Conservation (phyloP, 2,113 vertebrate genomes). For the Menura novaehollandiae region DNA sequence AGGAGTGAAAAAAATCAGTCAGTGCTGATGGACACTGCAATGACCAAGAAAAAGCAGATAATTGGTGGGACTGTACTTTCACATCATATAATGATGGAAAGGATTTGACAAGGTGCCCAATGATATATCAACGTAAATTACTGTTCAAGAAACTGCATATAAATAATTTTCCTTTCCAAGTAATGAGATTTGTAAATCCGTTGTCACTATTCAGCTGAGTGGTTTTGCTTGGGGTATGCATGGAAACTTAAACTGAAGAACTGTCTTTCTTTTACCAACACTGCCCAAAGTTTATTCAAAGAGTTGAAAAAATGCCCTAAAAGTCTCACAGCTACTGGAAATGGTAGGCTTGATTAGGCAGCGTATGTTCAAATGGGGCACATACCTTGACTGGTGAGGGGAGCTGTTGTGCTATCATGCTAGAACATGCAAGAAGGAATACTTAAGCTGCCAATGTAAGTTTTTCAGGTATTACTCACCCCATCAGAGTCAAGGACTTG, state of each 20-base stretch:
- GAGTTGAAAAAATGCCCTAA: not conserved
- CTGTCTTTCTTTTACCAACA: not conserved
- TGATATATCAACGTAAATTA: not conserved
- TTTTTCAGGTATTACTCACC: not conserved
- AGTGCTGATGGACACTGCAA: not conserved
- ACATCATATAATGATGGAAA: not conserved
- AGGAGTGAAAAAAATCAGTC: not conserved
- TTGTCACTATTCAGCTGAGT: not conserved
- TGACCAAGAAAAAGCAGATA: not conserved
- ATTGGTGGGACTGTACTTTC: not conserved
- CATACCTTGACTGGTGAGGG: not conserved
- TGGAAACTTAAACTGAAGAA: not conserved
- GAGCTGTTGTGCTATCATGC: not conserved
- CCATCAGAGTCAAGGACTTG: not conserved
- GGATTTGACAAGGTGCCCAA: not conserved
- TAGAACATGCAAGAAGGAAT: not conserved
- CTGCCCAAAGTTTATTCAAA: not conserved
- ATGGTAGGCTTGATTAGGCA: not conserved
- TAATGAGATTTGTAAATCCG: not conserved
- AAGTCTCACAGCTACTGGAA: not conserved
- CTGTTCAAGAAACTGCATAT: not conserved
- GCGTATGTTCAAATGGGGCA: not conserved
- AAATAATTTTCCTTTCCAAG: not conserved
- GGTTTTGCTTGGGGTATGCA: not conserved
- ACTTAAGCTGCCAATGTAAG: not conserved